A percentile compares a stretch with the other conserved stretches of the same genome.
Evolutionary conservation across 2,797 vertebrate species (phyloP).

Genomic region (Manis crassicaudata): DNA sequence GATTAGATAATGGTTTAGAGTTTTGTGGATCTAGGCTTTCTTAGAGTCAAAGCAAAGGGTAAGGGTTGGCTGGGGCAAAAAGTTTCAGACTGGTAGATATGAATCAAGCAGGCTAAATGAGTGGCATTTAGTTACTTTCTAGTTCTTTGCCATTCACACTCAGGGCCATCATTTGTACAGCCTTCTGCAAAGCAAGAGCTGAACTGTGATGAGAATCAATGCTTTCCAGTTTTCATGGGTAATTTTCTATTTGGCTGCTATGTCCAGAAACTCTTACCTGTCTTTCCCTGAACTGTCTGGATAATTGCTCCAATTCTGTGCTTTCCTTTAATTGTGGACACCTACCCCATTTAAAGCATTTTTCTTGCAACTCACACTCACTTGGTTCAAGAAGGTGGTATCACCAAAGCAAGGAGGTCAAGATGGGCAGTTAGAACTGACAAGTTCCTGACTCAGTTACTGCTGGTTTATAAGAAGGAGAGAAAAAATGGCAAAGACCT

Average conservation of each 20-base stretch:
- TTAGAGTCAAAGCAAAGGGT: not conserved
- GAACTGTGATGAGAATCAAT: constrained; percentile 19
- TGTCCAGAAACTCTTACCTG: constrained; percentile 26
- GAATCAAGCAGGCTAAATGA: constrained; percentile 9
- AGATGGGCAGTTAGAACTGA: not conserved
- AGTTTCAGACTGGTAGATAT: not conserved
- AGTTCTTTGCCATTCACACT: not conserved
- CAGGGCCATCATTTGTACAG: not conserved
- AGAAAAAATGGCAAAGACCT: not conserved
- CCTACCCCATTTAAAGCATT: not conserved
- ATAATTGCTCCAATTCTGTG: constrained; percentile 50
- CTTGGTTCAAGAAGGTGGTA: not conserved
- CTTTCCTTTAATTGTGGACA: not conserved
- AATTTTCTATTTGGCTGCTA: constrained; percentile 46
- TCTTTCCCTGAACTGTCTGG: constrained; percentile 34
- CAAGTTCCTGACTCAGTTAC: not conserved
- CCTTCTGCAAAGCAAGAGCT: not conserved
- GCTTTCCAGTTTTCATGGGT: constrained; percentile 23
- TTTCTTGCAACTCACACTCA: constrained; percentile 17
- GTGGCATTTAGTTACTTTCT: constrained; percentile 1
- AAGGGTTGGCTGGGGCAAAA: not conserved
- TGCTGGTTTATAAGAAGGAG: not conserved
- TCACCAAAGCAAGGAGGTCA: constrained; percentile 6
- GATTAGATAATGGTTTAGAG: not conserved
- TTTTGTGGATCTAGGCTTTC: not conserved